Evolutionary conservation across 2,888 invertebrate genomes (phyloP), one percentile per base, ranked within the genome.

Genomic region (Camponotus fellah): DNA sequence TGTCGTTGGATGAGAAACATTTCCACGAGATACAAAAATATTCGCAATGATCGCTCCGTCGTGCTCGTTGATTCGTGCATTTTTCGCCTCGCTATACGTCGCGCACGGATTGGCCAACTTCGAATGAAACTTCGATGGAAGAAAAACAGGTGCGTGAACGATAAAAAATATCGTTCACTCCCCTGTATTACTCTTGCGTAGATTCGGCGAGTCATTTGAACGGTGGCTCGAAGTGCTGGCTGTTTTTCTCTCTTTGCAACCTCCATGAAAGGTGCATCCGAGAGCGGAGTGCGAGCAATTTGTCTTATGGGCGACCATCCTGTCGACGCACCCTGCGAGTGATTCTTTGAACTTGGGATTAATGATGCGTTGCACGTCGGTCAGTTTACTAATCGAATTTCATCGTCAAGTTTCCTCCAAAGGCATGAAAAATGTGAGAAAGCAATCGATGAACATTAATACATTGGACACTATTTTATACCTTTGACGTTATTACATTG

Each of bases 301-400:
- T 77, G 77, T 77, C 77, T 77, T 68, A 68, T 68, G 56, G 65
- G 32, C 58, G 77, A 77, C 77, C 77, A 68, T 77, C 68, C 77
- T 58, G 77, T 77, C 68, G 68, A 21, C 77, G 68, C 68, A 43
- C 10, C 68, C 40, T 68, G 58, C 72, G 77, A 77, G 56, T 77
- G 77, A 77, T 68, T 68, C 68, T 46, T 58, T 12, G 77, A 43
- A 32, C 32, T n/a, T 49, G 32, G 68, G 43, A 77, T 77, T 77
- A 68, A 77, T 77, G 77, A 66, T 66, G 56, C 68, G 26, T 56
- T 40, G 40, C 77, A 66, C 68, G 66, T 77, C 68, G 77, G 77
- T 77, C 77, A 77, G 77, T 68, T 66, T 68, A 68, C 68, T 77
- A 77, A 77, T 77, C 77, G 77, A 68, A 77, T 77, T 77, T 77